Evolutionary conservation across 23 tunicate genomes (phyloP).

Genomic region (Botrylloides violaceus): DNA sequence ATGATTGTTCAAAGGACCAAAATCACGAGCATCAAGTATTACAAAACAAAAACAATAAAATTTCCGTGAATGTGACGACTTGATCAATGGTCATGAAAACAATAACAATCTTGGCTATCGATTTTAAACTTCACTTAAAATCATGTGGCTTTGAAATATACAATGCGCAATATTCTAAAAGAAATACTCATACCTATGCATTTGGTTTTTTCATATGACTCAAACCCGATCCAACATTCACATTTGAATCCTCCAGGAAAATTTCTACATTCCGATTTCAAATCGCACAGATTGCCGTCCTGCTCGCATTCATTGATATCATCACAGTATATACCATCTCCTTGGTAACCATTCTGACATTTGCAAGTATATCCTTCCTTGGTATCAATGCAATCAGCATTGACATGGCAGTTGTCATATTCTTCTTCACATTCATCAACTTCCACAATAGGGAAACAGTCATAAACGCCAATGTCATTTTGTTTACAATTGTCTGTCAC

Average conservation of each 20-base stretch:
- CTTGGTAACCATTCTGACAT: conserved; percentile 19
- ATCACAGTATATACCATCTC: conserved; percentile 8
- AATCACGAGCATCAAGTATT: no score
- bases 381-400: conserved; percentile 28
- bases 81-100: no score
- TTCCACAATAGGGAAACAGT: conserved; percentile 11
- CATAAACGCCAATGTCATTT: not conserved
- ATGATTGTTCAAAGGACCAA: no score
- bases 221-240: conserved; percentile 9
- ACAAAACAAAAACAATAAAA: no score
- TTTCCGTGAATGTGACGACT: no score
- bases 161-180: not conserved
- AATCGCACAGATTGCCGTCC: not conserved
- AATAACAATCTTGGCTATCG: no score
- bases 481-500: not conserved
- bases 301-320: conserved; percentile 22
- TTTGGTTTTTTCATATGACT: not conserved
- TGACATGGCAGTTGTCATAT: conserved; percentile 18
- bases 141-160: no score
- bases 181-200: conserved; percentile 8
- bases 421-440: conserved; percentile 39
- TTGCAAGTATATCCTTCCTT: conserved; percentile 29
- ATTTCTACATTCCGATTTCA: conserved; percentile 11
- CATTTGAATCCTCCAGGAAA: conserved; percentile 10
- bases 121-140: no score